Conservation (phyloP, 2,888 invertebrate genomes). For the Desoria tigrina region DNA sequence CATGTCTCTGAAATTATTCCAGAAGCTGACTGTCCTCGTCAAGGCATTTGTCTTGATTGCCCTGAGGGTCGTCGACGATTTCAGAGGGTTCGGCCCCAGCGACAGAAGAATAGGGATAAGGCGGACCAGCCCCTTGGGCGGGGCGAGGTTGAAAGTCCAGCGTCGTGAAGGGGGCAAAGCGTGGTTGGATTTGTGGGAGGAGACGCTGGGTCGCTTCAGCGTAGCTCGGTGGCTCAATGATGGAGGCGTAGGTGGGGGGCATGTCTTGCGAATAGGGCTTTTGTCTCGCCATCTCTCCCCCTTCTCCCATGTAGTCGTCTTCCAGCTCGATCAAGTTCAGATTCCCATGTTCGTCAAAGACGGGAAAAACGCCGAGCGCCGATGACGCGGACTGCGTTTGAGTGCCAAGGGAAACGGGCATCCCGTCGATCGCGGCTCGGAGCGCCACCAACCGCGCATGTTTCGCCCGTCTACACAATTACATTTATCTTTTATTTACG, state of each 20-base stretch:
- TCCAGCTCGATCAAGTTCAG: background rate
- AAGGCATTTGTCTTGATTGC: too few relatives aligned
- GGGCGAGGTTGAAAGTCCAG: too few relatives aligned
- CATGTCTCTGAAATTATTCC: too few relatives aligned
- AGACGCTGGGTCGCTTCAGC: slow-evolving; percentile 26
- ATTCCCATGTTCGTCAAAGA: background rate
- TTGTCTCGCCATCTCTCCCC: slow-evolving; percentile 22
- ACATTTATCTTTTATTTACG: too few relatives aligned
- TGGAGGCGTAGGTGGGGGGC: slow-evolving; percentile 32
- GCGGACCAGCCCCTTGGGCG: too few relatives aligned
- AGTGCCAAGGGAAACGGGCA: slow-evolving; percentile 18
- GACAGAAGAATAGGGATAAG: too few relatives aligned
- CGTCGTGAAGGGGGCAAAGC: too few relatives aligned
- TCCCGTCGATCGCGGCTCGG: slow-evolving; percentile 16
- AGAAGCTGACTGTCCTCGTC: too few relatives aligned
- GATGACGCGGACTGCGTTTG: slow-evolving; percentile 16
- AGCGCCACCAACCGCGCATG: background rate
- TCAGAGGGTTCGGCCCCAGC: too few relatives aligned
- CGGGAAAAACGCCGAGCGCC: background rate
- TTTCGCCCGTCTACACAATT: slow-evolving; percentile 1
- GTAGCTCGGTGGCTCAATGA: slow-evolving; percentile 34
- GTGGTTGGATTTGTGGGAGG: background rate
- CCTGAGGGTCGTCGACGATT: too few relatives aligned
- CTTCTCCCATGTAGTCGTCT: slow-evolving; percentile 36
- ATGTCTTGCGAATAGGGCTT: slow-evolving; percentile 25